A percentile compares a stretch with the other conserved stretches of the same genome.
These are phyloP conservation scores for Caenorhabditis japonica DNA, from an alignment of 2,888 invertebrate genomes.

Conservation along the genomic window DNA sequence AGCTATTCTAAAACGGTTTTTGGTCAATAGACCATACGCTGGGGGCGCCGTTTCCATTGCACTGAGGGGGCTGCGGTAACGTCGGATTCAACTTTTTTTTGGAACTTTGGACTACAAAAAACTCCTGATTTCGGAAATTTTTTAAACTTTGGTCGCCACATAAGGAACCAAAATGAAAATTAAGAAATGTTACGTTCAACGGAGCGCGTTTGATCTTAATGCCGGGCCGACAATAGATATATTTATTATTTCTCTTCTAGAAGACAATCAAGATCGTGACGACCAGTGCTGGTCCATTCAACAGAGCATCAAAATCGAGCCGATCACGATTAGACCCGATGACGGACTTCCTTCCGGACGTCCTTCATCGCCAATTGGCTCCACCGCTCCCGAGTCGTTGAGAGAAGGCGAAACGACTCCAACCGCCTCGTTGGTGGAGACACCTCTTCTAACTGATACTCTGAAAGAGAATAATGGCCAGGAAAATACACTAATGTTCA, in stretches of 20 bases:
- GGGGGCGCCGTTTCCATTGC: too few relatives aligned
- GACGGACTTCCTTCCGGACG: constrained; percentile 1
- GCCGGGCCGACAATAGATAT: too few relatives aligned
- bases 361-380: constrained; percentile 16
- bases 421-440: constrained; percentile 25
- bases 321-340: constrained; percentile 18
- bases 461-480: constrained; percentile 12
- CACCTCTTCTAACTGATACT: constrained; percentile 37
- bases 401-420: constrained; percentile 12
- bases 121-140: too few relatives aligned
- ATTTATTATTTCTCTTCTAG: constrained; percentile 7
- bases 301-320: constrained; percentile 52
- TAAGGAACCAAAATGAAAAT: too few relatives aligned
- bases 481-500: constrained; percentile 6
- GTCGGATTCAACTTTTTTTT: too few relatives aligned
- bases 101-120: too few relatives aligned
- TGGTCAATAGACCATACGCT: too few relatives aligned
- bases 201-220: too few relatives aligned
- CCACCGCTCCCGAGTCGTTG: constrained; percentile 29
- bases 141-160: too few relatives aligned
- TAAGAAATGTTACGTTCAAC: too few relatives aligned
- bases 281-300: constrained; percentile 42
- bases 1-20: too few relatives aligned
- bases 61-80: too few relatives aligned
- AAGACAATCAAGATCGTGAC: constrained; percentile 20